Conservation (phyloP, 2,797 vertebrate genomes). For the Thaleichthys pacificus region DNA sequence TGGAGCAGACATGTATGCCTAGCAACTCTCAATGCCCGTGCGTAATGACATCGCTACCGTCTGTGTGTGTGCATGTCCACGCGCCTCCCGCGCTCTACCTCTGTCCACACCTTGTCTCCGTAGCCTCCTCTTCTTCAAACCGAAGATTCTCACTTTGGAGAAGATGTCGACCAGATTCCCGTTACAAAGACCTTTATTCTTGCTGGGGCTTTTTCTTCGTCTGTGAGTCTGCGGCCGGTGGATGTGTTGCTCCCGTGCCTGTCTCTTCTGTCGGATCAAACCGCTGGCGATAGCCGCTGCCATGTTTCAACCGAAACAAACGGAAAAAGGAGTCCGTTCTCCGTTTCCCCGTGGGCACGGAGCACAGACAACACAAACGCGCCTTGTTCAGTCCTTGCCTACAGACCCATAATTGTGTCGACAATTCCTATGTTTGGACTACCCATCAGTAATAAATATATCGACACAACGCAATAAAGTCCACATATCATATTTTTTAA, state of each 20-base stretch:
- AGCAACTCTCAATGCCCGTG: slow-evolving; percentile 36
- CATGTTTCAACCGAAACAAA: slow-evolving; percentile 75
- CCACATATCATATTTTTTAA: slow-evolving; percentile 26
- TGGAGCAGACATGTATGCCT: slow-evolving; percentile 37
- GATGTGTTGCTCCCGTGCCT: slow-evolving; percentile 91
- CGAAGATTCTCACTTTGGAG: slow-evolving; percentile 97
- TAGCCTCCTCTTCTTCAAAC: slow-evolving; percentile 91
- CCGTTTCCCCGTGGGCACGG: slow-evolving; percentile 55
- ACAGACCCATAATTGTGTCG: slow-evolving; percentile 33
- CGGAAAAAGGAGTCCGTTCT: slow-evolving; percentile 34
- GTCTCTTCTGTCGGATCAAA: slow-evolving; percentile 95
- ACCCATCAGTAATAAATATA: slow-evolving; percentile 20
- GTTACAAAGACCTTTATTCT: slow-evolving; percentile 90
- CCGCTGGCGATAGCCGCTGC: slow-evolving; percentile 95
- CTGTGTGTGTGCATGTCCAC: slow-evolving; percentile 14
- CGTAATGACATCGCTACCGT: slow-evolving; percentile 27
- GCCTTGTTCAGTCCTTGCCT: slow-evolving; percentile 22
- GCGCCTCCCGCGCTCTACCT: slow-evolving; percentile 28
- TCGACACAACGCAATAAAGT: slow-evolving; percentile 21
- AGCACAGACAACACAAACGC: slow-evolving; percentile 26
- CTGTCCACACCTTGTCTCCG: slow-evolving; percentile 84
- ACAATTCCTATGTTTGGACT: slow-evolving; percentile 16
- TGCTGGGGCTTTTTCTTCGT: slow-evolving; percentile 92
- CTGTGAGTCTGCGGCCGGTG: slow-evolving; percentile 86
- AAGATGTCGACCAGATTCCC: slow-evolving; percentile 96